Evolutionary conservation across 2,797 vertebrate species (phyloP), one percentile per base, ranked within the genome.

Genomic region (Nothura maculosa): DNA sequence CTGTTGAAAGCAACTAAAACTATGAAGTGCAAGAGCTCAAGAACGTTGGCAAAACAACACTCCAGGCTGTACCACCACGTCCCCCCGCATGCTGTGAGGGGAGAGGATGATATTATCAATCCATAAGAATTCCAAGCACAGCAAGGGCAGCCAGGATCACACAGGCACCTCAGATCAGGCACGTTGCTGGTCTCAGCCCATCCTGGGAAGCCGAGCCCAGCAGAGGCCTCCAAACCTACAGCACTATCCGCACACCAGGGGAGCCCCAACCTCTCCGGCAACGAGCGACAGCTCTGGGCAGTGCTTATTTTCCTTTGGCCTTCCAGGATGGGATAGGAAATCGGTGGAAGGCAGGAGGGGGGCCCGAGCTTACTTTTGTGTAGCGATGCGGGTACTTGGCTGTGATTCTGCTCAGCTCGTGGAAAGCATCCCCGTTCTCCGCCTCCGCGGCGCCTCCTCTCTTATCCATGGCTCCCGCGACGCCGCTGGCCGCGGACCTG

Each of bases 401-500:
- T 9, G 89, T 54, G 21, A 97, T 87, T 84, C 97, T 97, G 79
- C 94, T 96, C 72, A 96, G 7, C 24, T 98, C 98, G 77, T 95
- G 87, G 75, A 97, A 97, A 67, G 97, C 94, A 67, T 98, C 98
- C 57, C 97, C 98, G 64, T 98, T 98, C 95, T 99, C 99, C 88
- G 97, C 92, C 79, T 98, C 98, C 78, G 97, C 96, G 62, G 96
- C 64, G 81, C 97, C 97, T 83, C 97, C 97, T 97, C 98, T 98
- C 96, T 98, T 99, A 93, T 99, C 99, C 99, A 99, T 99, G 98
- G 97, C 96, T 96, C 80, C 94, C 89, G 91, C 90, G 86, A 93
- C 87, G 94, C 92, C 83, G 94, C 69, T 68, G 76, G 87, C 86
- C 92, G 66, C 81, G 47, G 79, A 96, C 94, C 97, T 97, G 79